Evolutionary conservation across 2,113 vertebrate species (phyloP).

Genomic region (Drymodes brunneopygia): DNA sequence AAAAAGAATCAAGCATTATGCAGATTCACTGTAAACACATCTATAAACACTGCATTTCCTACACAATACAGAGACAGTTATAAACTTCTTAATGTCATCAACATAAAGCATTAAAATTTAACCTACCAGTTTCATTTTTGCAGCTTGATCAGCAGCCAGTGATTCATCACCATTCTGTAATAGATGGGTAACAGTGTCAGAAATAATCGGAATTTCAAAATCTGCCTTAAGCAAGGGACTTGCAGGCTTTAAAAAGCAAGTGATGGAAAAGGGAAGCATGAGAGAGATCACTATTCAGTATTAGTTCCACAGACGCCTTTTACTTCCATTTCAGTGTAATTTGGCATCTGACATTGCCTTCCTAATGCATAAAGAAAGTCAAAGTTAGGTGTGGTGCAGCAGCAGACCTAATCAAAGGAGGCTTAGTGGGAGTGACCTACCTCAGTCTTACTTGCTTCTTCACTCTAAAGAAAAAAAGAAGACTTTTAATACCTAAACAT

Average conservation of each 20-base stretch:
- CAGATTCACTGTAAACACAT: neutral
- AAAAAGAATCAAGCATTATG: neutral
- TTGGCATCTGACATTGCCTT: neutral
- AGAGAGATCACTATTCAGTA: neutral
- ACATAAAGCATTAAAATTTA: neutral
- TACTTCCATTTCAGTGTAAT: neutral
- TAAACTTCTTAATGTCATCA: neutral
- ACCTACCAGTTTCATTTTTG: slow-evolving; percentile 77
- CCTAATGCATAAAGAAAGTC: neutral
- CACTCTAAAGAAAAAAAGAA: slow-evolving; percentile 51
- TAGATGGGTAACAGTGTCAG: neutral
- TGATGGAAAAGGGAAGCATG: neutral
- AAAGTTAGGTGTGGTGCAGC: neutral
- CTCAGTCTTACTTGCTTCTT: slow-evolving; percentile 67
- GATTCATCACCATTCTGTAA: slow-evolving; percentile 79
- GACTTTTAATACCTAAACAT: neutral
- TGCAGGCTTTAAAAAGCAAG: neutral
- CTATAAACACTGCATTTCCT: neutral
- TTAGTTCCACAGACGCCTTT: neutral
- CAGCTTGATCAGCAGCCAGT: slow-evolving; percentile 63
- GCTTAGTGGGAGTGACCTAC: slow-evolving; percentile 32
- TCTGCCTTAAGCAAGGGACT: neutral
- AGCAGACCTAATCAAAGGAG: neutral
- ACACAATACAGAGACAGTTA: neutral
- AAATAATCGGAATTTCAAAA: neutral